Percentiles rank a stretch among this genome's conserved stretches.
These are phyloP conservation scores for Pseudocheirus occidentalis DNA, from an alignment of 2,797 vertebrate genomes.

Conservation along the genomic window DNA sequence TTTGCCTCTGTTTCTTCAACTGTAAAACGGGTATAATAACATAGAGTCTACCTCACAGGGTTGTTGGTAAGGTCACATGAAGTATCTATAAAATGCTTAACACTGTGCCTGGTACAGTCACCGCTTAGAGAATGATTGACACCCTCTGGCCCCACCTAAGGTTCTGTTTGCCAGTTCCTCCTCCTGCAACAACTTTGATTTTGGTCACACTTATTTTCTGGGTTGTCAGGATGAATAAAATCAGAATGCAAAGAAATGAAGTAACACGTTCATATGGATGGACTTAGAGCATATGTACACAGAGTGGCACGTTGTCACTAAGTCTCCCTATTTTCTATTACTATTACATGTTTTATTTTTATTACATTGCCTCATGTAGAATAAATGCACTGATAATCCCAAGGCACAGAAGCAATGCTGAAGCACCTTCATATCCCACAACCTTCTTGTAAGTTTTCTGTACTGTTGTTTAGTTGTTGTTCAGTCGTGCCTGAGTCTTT, in stretches of 20 bases:
- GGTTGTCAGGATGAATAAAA: not conserved
- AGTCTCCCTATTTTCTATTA: not conserved
- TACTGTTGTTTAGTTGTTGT: not conserved
- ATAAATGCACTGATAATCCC: not conserved
- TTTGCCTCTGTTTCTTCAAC: not conserved
- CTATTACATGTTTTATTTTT: too few species aligned
- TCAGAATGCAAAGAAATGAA: not conserved
- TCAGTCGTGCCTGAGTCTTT: not conserved
- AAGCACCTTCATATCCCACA: conserved; percentile 17
- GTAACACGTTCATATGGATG: not conserved
- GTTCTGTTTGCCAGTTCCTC: not conserved
- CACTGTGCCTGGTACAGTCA: not conserved
- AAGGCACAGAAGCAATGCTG: conserved; percentile 12
- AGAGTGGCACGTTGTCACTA: not conserved
- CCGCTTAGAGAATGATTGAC: not conserved
- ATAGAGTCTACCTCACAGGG: not conserved
- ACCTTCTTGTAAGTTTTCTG: conserved; percentile 27
- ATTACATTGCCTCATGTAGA: too few species aligned
- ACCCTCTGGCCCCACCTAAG: not conserved
- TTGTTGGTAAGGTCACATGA: not conserved
- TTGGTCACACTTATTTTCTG: not conserved
- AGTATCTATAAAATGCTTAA: not conserved
- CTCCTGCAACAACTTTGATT: not conserved
- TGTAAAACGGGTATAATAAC: not conserved
- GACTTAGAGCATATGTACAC: not conserved